These are phyloP conservation scores for Nephrotoma flavescens DNA, from an alignment of 2,888 invertebrate species.

Conservation along the genomic window DNA sequence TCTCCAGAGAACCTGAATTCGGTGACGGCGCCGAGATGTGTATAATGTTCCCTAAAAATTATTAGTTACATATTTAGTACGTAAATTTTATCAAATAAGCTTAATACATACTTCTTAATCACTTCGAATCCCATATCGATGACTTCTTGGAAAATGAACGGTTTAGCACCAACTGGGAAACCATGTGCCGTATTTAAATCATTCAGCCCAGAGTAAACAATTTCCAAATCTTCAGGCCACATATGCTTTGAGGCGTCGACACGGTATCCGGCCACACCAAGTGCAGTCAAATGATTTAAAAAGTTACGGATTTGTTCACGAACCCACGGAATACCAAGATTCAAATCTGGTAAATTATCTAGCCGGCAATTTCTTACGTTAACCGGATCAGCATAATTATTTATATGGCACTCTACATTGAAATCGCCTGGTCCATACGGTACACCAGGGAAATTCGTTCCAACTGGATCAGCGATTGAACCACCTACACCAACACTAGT, in stretches of 20 bases:
- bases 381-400: constrained; percentile 35
- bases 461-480: constrained; percentile 36
- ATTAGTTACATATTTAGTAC: too few relatives aligned
- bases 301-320: constrained; percentile 35
- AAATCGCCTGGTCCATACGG: constrained; percentile 42
- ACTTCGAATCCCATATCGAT: constrained; percentile 47
- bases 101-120: constrained; percentile 17
- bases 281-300: constrained; percentile 28
- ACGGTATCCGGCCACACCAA: constrained; percentile 75
- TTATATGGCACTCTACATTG: constrained; percentile 33
- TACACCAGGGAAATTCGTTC: constrained; percentile 37
- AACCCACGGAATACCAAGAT: constrained; percentile 34
- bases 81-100: background rate
- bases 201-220: constrained; percentile 11
- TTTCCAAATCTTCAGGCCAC: constrained; percentile 55
- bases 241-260: constrained; percentile 69
- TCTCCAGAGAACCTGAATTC: constrained; percentile 44
- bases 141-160: constrained; percentile 63
- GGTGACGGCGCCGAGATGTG: constrained; percentile 48
- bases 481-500: constrained; percentile 28
- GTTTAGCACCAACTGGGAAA: constrained; percentile 45
- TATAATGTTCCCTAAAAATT: constrained; percentile 36
- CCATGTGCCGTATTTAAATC: constrained; percentile 43
- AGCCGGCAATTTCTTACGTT: constrained; percentile 31
- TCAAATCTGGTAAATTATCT: constrained; percentile 37